Evolutionary conservation across 2,888 invertebrate species (phyloP).

Genomic region (Clistopyga incitator): DNA sequence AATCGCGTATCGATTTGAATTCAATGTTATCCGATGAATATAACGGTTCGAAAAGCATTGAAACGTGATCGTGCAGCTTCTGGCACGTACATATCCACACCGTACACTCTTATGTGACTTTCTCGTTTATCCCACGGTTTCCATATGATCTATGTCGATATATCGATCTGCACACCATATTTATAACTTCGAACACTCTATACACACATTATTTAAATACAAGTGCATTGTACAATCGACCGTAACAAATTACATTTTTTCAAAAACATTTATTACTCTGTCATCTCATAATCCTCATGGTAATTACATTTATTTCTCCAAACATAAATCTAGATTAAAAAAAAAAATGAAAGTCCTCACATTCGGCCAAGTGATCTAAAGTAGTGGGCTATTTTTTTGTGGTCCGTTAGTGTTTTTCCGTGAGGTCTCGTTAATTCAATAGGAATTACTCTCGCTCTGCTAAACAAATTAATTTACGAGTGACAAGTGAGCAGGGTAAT

Average conservation of each 20-base stretch:
- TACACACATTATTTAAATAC: background rate
- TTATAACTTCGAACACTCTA: background rate
- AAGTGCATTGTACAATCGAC: background rate
- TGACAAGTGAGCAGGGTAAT: slow-evolving; percentile 66
- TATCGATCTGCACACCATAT: slow-evolving; percentile 8
- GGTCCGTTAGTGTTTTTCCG: slow-evolving; percentile 7
- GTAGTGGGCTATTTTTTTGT: too few relatives aligned
- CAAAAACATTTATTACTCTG: background rate
- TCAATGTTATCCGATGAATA: slow-evolving; percentile 61
- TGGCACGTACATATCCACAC: background rate
- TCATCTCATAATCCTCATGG: too few relatives aligned
- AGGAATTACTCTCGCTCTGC: slow-evolving; percentile 60
- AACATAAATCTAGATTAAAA: too few relatives aligned
- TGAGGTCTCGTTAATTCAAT: slow-evolving; percentile 51
- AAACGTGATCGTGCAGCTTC: slow-evolving; percentile 47
- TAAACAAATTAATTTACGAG: slow-evolving; percentile 67
- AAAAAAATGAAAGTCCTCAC: too few relatives aligned
- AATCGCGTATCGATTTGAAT: slow-evolving; percentile 62
- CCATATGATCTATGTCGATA: slow-evolving; percentile 38
- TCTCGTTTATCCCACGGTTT: slow-evolving; percentile 47
- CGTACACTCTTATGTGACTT: slow-evolving; percentile 12
- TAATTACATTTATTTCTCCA: background rate
- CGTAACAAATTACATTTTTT: background rate
- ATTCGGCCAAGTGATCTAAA: too few relatives aligned
- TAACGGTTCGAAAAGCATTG: slow-evolving; percentile 43